Conservation (phyloP, 2,113 vertebrate genomes). For the Sigmodon hispidus region DNA sequence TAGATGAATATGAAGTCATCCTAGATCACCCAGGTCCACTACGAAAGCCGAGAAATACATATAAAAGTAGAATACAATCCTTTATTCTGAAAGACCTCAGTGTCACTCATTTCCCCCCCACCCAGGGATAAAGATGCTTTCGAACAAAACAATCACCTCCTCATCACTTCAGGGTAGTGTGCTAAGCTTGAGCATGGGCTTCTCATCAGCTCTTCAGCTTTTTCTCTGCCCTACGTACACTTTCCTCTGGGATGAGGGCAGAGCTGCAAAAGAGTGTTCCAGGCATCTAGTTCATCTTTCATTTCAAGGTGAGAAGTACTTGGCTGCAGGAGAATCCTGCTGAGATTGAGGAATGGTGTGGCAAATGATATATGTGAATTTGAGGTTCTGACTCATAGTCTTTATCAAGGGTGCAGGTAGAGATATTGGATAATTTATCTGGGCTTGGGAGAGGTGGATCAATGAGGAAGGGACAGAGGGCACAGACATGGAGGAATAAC, state of each 20-base stretch:
- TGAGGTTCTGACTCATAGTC: not conserved
- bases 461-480: not conserved
- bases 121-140: not conserved
- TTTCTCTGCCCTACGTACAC: not conserved
- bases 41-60: not conserved
- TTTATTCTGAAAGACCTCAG: not conserved
- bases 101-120: not conserved
- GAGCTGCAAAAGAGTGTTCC: slow-evolving; percentile 29
- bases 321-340: slow-evolving; percentile 58
- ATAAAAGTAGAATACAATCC: not conserved
- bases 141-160: not conserved
- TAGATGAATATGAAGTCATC: not conserved
- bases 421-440: slow-evolving; percentile 13
- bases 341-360: slow-evolving; percentile 54
- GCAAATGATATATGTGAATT: slow-evolving; percentile 51
- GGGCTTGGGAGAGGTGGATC: no score
- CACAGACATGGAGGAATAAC: not conserved
- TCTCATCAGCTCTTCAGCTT: not conserved
- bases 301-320: slow-evolving; percentile 69
- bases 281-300: slow-evolving; percentile 73
- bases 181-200: not conserved
- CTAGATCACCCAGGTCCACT: not conserved
- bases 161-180: not conserved
- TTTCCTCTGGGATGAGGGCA: not conserved
- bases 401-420: slow-evolving; percentile 55